These are phyloP conservation scores for Neria commutata DNA, from an alignment of 2,888 invertebrate species.

Conservation along the genomic window DNA sequence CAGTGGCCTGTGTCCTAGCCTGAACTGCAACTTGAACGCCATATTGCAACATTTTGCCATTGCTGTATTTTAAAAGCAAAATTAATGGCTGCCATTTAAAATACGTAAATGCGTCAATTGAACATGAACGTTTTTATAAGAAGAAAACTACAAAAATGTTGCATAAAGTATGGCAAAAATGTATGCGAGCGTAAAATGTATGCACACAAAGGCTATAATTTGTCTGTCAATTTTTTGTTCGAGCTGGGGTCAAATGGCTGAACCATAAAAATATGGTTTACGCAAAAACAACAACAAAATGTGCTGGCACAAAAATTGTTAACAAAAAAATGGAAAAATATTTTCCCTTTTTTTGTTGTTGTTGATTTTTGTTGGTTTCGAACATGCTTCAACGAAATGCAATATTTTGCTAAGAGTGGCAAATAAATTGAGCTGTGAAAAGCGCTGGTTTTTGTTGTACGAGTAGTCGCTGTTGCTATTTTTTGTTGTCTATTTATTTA, in stretches of 20 bases:
- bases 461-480: constrained; percentile 8
- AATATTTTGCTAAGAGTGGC: too few relatives aligned
- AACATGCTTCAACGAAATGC: too few relatives aligned
- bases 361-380: too few relatives aligned
- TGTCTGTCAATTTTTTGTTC: background rate
- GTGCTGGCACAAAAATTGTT: background rate
- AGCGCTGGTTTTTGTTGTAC: background rate
- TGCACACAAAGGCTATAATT: too few relatives aligned
- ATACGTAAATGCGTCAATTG: background rate
- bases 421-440: background rate
- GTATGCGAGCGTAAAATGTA: background rate
- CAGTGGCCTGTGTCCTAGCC: too few relatives aligned
- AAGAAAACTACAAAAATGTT: too few relatives aligned
- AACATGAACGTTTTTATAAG: too few relatives aligned
- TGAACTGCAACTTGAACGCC: too few relatives aligned
- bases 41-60: too few relatives aligned
- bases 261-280: background rate
- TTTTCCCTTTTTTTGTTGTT: too few relatives aligned
- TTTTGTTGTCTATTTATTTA: constrained; percentile 33
- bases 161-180: background rate
- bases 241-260: background rate
- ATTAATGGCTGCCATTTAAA: constrained; percentile 18
- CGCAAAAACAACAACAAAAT: background rate
- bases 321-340: background rate
- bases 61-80: too few relatives aligned